Base-by-base conservation (phyloP, 2,797 vertebrate species). In the Geotria australis region DNA sequence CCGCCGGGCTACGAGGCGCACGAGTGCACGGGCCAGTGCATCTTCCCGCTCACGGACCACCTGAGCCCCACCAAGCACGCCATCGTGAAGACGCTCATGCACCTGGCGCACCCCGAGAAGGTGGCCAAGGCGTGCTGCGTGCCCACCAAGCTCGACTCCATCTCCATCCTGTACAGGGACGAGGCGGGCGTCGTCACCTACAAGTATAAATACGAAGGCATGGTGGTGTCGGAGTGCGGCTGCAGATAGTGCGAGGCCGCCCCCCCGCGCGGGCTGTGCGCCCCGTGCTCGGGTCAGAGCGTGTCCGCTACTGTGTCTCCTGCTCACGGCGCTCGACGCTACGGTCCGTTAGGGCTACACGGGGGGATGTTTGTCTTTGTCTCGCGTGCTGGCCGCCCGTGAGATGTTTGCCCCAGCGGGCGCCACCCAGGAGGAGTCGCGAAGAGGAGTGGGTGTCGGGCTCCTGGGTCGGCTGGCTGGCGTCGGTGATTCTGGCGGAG, bases 141-240 rank as follows among this genome's bases (percentile, higher is more conserved):
- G 58, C 86, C 91, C 63, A 96, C 86, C 53, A 91, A 93, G 63
- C 74, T 98, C 10, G 85, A 93, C 49, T 85, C 91, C 61, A 98
- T 98, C 65, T 95, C 91, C 1, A 74, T 98, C 58, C 80, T 98
- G 61, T 98, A 95, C 67, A 62, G 88, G 69, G 91, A 98, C 3
- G 74, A 80, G 61, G 84, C 84, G 46, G 89, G 84, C 1, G 83
- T 94, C 24, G 85, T 98, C 64, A 98, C 91, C 48, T 96, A 89
- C 73, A 95, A 96, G 73, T 88, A 86, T 69, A 94, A 91, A 70
- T 98, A 80, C 1, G 91, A 98, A 64, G 91, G 81, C 64, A 98
- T 98, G 91, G 79, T 80, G 5, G 91, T 98, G 57, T 77, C 83
- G 1, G 88, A 98, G 66, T 98, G 91, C 11, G 91, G 91, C 61